phyloP scores from a whole-genome alignment of 2,113 vertebrate genomes.

The Columba livia region DNA sequence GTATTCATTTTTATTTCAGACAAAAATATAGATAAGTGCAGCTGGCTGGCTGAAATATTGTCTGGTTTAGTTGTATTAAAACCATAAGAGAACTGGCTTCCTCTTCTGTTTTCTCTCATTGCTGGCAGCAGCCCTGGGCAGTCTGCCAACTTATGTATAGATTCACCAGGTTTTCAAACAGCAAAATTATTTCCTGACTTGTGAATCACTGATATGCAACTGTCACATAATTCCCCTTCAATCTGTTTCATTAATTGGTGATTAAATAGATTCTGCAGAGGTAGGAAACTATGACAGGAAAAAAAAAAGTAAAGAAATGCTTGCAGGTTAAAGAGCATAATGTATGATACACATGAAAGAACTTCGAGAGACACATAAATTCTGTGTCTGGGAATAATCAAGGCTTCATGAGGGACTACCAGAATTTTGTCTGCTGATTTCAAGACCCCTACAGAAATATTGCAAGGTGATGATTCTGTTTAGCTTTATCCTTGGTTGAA shows the following conservation, averaged over 20 bases:
- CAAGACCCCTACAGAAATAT: not conserved
- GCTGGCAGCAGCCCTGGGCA: conserved; percentile 28
- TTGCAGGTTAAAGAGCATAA: not conserved
- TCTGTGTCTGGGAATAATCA: not conserved
- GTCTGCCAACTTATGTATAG: conserved; percentile 34
- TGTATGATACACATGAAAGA: not conserved
- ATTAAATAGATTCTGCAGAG: not conserved
- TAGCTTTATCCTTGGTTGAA: not conserved
- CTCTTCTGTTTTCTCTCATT: not conserved
- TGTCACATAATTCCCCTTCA: not conserved
- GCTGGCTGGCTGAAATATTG: not conserved
- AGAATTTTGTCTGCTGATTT: not conserved
- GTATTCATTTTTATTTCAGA: not conserved
- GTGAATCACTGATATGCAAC: not conserved
- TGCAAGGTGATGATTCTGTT: not conserved
- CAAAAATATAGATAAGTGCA: not conserved
- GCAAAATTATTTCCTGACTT: conserved; percentile 20
- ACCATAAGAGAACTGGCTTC: conserved; percentile 60
- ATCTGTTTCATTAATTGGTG: not conserved
- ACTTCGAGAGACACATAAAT: not conserved
- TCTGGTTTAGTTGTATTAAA: conserved; percentile 22
- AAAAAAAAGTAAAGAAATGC: not conserved
- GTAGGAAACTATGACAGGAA: not conserved
- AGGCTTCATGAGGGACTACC: not conserved
- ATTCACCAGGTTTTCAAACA: conserved; percentile 29